These are phyloP conservation scores for Batillaria attramentaria DNA, from an alignment of 1,140 invertebrate genomes.

Conservation along the genomic window DNA sequence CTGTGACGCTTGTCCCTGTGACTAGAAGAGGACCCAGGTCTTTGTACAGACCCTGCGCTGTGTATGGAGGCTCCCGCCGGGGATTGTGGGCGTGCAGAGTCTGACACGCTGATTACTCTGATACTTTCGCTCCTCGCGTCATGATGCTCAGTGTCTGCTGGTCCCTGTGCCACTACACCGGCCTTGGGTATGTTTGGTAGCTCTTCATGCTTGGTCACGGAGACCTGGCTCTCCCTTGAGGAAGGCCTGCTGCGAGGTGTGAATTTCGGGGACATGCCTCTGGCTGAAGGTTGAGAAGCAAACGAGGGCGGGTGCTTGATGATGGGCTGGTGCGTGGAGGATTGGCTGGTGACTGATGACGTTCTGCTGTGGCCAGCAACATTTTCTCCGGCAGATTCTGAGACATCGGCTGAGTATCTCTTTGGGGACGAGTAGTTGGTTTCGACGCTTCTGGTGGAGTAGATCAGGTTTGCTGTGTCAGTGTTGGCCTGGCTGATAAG, in stretches of 20 bases:
- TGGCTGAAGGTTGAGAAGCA: not conserved
- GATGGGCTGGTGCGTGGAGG: not conserved
- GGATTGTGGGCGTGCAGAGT: too few relatives aligned
- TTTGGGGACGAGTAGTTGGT: slow-evolving; percentile 13
- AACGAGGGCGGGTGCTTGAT: not conserved
- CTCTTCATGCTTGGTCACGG: not conserved
- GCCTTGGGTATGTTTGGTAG: not conserved
- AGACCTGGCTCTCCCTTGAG: slow-evolving; percentile 5
- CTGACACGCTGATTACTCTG: too few relatives aligned
- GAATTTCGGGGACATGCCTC: not conserved
- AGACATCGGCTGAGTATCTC: not conserved
- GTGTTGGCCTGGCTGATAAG: slow-evolving; percentile 15
- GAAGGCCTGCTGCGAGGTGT: not conserved
- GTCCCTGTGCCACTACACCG: too few relatives aligned
- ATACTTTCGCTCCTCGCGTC: too few relatives aligned
- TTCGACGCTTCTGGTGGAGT: slow-evolving; percentile 11
- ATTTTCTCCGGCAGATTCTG: not conserved
- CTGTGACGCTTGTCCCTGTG: not conserved
- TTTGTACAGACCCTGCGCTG: not conserved
- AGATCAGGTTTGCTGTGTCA: not conserved
- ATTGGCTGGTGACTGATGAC: slow-evolving; percentile 9
- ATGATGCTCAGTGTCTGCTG: too few relatives aligned
- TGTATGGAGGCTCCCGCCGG: too few relatives aligned
- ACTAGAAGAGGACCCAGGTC: not conserved
- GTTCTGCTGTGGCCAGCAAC: slow-evolving; percentile 11